Base-by-base conservation (phyloP, 2,888 invertebrate genomes). In the Zygogramma bicolorata region DNA sequence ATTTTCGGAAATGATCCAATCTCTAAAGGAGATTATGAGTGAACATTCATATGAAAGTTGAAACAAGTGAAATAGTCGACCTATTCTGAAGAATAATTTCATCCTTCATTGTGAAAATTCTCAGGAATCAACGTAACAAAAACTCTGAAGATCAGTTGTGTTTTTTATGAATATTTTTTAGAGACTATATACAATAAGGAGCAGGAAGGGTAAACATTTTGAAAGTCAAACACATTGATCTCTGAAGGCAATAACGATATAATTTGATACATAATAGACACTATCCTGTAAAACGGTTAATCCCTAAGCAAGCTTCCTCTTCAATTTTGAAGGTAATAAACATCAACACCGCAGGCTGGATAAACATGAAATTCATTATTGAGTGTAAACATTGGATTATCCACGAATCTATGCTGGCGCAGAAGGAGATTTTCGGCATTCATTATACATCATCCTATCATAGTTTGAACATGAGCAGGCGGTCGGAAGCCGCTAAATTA, bases 281-380 rank as follows among this genome's bases (percentile, higher is more conserved):
- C 66, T 71, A 71, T 71, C 66, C 66, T 67, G 67, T 71, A 62
- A 71, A 71, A 71, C 58, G 57, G 61, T 40, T 71, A 67, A 71
- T 71, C 67, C 71, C 34, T 59, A 61, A 69, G 69, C 57, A 71
- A 68, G 63, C 73, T 70, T 57, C 61, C 66, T 66, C 61, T 65
- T 66, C 57, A 73, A 68, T 68, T 69, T 69, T 70, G 59, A 69
- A 69, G 73, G 65, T 65, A 72, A 72, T 72, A 68, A 72, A 69
- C 73, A 73, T 65, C 69, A 38, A 73, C 73, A 73, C 65, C 73
- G 66, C 73, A 69, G 65, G 73, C 71, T 67, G 57, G 66, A 71
- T 71, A 71, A 71, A 73, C 73, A 73, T 58, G 69, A 73, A 73
- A 73, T 73, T 73, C 73, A 73, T 73, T 73, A 73, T 73, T 69